A percentile compares a stretch with the other conserved stretches of the same genome.
Evolutionary conservation across 2,888 invertebrate genomes (phyloP).

Genomic region (Dorcus hopei): DNA sequence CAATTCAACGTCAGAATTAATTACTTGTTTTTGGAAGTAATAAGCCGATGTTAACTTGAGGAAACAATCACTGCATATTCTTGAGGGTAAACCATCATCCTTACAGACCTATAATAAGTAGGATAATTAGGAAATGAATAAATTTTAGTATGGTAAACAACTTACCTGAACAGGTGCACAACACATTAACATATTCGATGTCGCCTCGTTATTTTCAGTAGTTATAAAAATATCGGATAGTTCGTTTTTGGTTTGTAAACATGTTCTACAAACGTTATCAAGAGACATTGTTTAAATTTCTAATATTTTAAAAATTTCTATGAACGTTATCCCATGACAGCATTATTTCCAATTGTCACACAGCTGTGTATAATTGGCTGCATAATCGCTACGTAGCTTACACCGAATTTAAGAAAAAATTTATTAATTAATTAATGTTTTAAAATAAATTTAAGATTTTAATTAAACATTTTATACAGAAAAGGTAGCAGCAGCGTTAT

Average conservation of each 20-base stretch:
- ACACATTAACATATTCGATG: slow-evolving; percentile 6
- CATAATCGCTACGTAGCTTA: too few relatives aligned
- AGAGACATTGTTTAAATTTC: not conserved
- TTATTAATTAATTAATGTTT: too few relatives aligned
- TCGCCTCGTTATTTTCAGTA: slow-evolving; percentile 2
- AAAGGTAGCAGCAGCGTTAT: too few relatives aligned
- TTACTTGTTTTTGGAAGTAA: slow-evolving; percentile 9
- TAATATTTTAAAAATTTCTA: not conserved
- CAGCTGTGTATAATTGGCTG: too few relatives aligned
- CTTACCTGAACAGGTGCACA: slow-evolving; percentile 13
- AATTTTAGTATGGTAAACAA: not conserved
- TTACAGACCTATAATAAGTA: not conserved
- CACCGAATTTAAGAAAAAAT: too few relatives aligned
- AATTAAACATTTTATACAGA: too few relatives aligned
- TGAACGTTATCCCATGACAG: too few relatives aligned
- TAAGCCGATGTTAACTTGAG: slow-evolving; percentile 4
- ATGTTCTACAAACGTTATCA: slow-evolving; percentile 8
- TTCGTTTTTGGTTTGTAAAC: slow-evolving; percentile 7
- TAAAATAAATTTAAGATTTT: too few relatives aligned
- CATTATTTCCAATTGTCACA: too few relatives aligned
- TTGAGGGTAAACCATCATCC: not conserved
- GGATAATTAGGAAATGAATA: slow-evolving; percentile 1
- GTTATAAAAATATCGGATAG: slow-evolving; percentile 9
- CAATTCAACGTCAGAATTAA: slow-evolving; percentile 11
- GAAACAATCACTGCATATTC: slow-evolving; percentile 11